Percentiles rank a stretch among this genome's conserved stretches.
Conservation (phyloP, 2,113 vertebrate genomes). For the Microcebus griseorufus region DNA sequence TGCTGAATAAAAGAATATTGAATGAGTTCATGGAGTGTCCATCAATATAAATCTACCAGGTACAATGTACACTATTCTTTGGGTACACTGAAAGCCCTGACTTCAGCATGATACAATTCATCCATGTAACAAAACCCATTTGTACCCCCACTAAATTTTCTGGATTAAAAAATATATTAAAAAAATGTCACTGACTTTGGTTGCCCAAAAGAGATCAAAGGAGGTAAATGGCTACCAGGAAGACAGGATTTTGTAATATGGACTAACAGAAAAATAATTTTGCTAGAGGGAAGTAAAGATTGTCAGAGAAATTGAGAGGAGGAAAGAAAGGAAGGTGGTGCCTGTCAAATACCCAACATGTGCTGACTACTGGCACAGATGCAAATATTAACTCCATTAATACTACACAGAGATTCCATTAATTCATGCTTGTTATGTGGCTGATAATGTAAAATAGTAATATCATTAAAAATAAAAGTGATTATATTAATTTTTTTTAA, state of each 20-base stretch:
- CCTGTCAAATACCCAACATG: background rate
- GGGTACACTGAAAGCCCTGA: too few relatives aligned
- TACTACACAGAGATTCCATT: background rate
- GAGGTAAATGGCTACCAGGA: background rate
- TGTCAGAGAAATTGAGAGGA: background rate
- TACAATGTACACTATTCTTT: too few relatives aligned
- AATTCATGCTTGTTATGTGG: background rate
- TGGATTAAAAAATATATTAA: too few relatives aligned
- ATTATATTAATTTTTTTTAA: background rate
- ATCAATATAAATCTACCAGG: background rate
- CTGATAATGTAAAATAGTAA: background rate
- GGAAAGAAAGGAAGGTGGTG: background rate
- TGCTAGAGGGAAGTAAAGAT: background rate
- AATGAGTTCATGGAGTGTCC: background rate
- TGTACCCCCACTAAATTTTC: too few relatives aligned
- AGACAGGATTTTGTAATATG: background rate
- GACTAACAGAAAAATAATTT: background rate
- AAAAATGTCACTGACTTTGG: background rate
- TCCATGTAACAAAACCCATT: too few relatives aligned
- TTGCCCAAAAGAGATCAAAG: background rate
- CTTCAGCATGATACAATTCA: too few relatives aligned
- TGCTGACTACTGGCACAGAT: background rate
- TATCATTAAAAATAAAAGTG: background rate
- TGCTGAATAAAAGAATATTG: background rate
- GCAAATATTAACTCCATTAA: background rate